These are phyloP conservation scores for Cichladusa arquata DNA, from an alignment of 2,113 vertebrate species.

Conservation along the genomic window DNA sequence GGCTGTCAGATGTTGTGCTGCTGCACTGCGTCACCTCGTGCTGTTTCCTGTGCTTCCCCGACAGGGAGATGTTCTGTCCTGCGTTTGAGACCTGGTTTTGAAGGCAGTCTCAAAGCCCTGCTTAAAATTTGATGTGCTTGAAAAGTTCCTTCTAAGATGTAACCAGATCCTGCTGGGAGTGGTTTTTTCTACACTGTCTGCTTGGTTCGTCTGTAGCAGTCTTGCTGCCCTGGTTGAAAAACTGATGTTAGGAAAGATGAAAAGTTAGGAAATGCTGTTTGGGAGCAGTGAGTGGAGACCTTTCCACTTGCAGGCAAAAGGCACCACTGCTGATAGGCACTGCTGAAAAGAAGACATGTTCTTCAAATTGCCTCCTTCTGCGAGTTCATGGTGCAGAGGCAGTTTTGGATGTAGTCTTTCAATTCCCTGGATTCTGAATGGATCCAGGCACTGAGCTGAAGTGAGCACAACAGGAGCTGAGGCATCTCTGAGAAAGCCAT, in stretches of 20 bases:
- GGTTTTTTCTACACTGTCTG: neutral
- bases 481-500: neutral
- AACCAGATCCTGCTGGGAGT: neutral
- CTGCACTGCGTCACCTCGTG: conserved; percentile 16
- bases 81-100: neutral
- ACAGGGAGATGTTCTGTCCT: neutral
- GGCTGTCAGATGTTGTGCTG: neutral
- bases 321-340: neutral
- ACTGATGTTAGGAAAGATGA: neutral
- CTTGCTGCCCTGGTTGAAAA: neutral
- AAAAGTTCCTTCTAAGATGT: neutral
- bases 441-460: neutral
- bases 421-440: neutral
- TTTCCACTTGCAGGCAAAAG: neutral
- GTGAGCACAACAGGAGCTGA: neutral
- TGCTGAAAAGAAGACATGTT: neutral
- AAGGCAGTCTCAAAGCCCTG: neutral
- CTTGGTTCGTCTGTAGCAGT: accelerated
- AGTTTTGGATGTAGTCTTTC: neutral
- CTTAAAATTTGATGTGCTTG: neutral
- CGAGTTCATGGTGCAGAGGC: neutral
- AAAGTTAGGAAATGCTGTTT: neutral
- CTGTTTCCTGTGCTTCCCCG: neutral
- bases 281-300: neutral
- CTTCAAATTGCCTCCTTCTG: neutral